Base-by-base conservation (phyloP, 2,888 invertebrate genomes). In the Cheiracanthium punctorium region DNA sequence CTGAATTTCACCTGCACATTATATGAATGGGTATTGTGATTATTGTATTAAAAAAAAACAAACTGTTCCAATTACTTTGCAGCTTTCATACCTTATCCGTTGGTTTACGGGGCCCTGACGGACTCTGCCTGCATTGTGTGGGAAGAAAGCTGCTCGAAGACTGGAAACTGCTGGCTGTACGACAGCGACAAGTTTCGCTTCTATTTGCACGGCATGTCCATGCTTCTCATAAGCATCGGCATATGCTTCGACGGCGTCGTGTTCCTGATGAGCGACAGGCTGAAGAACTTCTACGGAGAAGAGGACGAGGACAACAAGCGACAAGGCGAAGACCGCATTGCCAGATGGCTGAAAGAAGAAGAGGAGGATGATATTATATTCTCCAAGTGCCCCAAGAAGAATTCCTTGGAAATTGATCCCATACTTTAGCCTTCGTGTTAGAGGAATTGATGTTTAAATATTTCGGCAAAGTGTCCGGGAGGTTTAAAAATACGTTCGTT, bases 31-130 rank as follows among this genome's bases (percentile, higher is more conserved):
- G n/a, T n/a, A n/a, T n/a, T n/a, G n/a, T n/a, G n/a, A n/a, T n/a
- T n/a, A n/a, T n/a, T n/a, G n/a, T n/a, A n/a, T n/a, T n/a, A n/a
- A n/a, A n/a, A n/a, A n/a, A n/a, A n/a, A n/a, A n/a, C n/a, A n/a
- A n/a, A n/a, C n/a, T n/a, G n/a, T n/a, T n/a, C n/a, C n/a, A n/a
- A n/a, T n/a, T n/a, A n/a, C n/a, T n/a, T 73, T 86, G 12, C 69
- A 90, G 90, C 90, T 2, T 92, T 95, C 82, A 94, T 95, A 87
- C 95, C 95, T 0, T 95, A 94, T 5, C 95, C 95, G 0, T 94
- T 95, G 80, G 91, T 95, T 67, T 95, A 95, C 90, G 95, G 95
- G 0, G 93, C 93, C 17, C 93, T 95, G 71, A 94, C 95, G 93
- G 95, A 95, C 90, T 93, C 93, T 14, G 93, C 95, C 0, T 95